These are phyloP conservation scores for Oegoconia quadripuncta DNA, from an alignment of 2,888 invertebrate genomes.

Conservation along the genomic window DNA sequence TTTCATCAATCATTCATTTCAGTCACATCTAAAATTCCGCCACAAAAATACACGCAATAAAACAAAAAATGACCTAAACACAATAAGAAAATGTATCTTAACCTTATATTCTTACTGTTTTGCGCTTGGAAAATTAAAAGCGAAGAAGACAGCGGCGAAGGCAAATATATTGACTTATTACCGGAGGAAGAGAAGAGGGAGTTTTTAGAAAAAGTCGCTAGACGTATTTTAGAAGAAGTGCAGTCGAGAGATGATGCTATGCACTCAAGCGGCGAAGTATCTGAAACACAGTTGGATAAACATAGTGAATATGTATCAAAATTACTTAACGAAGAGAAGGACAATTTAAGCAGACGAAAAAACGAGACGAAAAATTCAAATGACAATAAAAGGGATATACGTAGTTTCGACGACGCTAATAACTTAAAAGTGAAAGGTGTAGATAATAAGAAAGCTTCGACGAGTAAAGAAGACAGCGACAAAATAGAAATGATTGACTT, in stretches of 20 bases:
- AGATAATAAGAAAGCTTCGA: conserved; percentile 14
- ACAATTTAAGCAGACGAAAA: conserved; percentile 26
- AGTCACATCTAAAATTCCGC: not conserved
- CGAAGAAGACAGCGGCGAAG: conserved; percentile 33
- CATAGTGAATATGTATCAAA: conserved; percentile 46
- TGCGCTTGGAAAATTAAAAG: conserved; percentile 14
- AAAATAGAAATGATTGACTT: conserved; percentile 24
- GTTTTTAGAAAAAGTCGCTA: conserved; percentile 52
- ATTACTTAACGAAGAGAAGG: conserved; percentile 48
- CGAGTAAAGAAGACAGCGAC: conserved; percentile 14
- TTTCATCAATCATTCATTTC: conserved; percentile 13
- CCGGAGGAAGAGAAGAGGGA: conserved; percentile 53
- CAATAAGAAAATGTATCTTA: conserved; percentile 34
- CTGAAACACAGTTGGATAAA: conserved; percentile 40
- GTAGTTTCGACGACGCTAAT: conserved; percentile 4
- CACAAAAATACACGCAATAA: conserved; percentile 1
- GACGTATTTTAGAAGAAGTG: conserved; percentile 49
- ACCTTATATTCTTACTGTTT: conserved; percentile 28
- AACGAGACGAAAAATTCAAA: conserved; percentile 14
- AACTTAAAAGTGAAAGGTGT: conserved; percentile 20
- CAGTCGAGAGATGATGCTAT: conserved; percentile 26
- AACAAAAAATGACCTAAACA: conserved; percentile 22
- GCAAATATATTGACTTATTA: conserved; percentile 53
- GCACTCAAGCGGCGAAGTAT: conserved; percentile 33
- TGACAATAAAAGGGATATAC: conserved; percentile 6